Base-by-base conservation (phyloP, 2,113 vertebrate genomes). In the Scytalopus superciliaris region DNA sequence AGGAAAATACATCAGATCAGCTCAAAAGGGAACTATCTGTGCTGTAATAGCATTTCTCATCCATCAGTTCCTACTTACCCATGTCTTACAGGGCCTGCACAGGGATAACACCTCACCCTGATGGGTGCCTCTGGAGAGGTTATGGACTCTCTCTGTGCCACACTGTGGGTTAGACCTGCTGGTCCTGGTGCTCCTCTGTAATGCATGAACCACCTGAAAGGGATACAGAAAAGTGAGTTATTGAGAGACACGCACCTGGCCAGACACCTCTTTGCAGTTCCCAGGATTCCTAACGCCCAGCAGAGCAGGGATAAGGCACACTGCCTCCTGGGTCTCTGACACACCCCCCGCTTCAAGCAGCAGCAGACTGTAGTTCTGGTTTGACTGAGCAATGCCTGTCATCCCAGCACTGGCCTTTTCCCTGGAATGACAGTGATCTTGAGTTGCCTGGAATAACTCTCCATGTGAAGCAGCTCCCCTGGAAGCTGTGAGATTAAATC, bases 401-500 rank as follows among this genome's bases (percentile, higher is more conserved):
- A 80, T 40, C 78, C 74, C 75, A 59, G 84, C 84, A 44, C 31
- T 3, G 0, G 55, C 64, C 81, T 63, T 37, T 44, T 56, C 23
- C 59, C 35, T 57, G 89, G 45, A 87, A 59, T 49, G 74, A 79
- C 91, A 80, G 39, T 9, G 39, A 89, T 79, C 82, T 60, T 60
- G 50, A 84, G 45, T 19, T 33, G 59, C 82, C 75, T 76, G 13
- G 12, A 69, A 30, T 87, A 77, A 73, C 63, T 76, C 63, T 83
- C 50, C 5, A 3, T 39, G 53, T 73, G 59, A 77, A 93, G 75
- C 75, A 69, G 68, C 63, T 85, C 50, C 69, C 55, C 47, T 59
- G 87, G 42, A 83, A 83, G 35, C 70, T 44, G 63, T 67, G 76
- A 95, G 87, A 79, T 79, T 79, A 83, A 95, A 91, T 57, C 59